Percentiles rank a stretch among this genome's conserved stretches.
Evolutionary conservation across 1,140 invertebrate genomes (phyloP).

Genomic region (Caenorhabditis brenneri): DNA sequence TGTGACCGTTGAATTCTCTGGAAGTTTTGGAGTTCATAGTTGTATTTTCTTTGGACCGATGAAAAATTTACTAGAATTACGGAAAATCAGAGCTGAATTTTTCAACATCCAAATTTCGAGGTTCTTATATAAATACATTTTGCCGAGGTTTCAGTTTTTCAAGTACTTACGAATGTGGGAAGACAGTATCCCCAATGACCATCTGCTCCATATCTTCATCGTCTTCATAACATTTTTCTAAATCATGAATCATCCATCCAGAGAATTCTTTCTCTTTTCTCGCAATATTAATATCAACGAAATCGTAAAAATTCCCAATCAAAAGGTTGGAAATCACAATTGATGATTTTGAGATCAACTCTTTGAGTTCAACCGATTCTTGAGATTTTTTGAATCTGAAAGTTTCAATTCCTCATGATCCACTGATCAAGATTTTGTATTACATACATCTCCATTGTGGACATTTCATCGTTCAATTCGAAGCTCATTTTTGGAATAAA

Average conservation of each 20-base stretch:
- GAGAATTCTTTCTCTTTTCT: not conserved
- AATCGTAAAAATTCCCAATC: conserved; percentile 5
- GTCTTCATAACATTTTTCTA: not conserved
- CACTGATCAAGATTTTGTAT: not conserved
- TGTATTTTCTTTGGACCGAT: not conserved
- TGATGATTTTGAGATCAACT: not conserved
- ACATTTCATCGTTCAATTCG: not conserved
- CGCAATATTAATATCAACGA: not conserved
- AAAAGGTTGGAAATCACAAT: not conserved
- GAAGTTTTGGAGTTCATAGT: not conserved
- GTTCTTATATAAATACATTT: not conserved
- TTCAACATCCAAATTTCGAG: too few species aligned
- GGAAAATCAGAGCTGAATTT: too few species aligned
- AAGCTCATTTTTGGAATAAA: conserved; percentile 1
- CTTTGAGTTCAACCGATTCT: not conserved
- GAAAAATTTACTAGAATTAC: too few species aligned
- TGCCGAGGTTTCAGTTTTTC: not conserved
- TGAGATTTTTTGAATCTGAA: not conserved
- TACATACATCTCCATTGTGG: not conserved
- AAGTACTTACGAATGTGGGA: not conserved
- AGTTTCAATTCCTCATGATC: not conserved
- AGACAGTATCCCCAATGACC: not conserved
- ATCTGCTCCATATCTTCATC: not conserved
- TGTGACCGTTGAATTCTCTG: not conserved
- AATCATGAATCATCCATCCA: not conserved